Conservation (phyloP, 92 coral and sea anemone species). For the Heliopora coerulea region DNA sequence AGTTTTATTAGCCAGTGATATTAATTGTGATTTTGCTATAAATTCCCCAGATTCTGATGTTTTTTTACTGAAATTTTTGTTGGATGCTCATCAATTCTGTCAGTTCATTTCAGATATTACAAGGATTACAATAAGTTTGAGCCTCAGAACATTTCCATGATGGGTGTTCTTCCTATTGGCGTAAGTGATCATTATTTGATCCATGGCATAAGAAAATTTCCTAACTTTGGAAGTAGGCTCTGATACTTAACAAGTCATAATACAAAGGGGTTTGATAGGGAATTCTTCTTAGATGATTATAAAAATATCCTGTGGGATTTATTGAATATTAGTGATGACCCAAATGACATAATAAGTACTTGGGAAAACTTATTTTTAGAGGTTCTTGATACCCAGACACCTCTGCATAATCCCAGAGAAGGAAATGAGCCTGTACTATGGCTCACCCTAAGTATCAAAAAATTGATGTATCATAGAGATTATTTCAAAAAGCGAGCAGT, state of each 20-base stretch:
- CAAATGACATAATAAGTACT: neutral
- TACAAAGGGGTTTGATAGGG: slow-evolving; percentile 9
- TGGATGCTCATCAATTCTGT: slow-evolving; percentile 16
- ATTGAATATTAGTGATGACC: neutral
- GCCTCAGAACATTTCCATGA: slow-evolving; percentile 33
- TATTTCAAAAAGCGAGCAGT: slow-evolving; percentile 19
- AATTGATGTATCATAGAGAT: slow-evolving; percentile 28
- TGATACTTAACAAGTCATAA: slow-evolving; percentile 28
- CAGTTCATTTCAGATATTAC: slow-evolving; percentile 27
- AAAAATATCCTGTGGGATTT: neutral
- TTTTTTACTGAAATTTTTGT: slow-evolving; percentile 19
- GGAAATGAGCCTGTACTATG: slow-evolving; percentile 21
- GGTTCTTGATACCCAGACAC: neutral
- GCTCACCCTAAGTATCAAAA: slow-evolving; percentile 13
- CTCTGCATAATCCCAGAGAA: neutral
- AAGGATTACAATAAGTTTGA: slow-evolving; percentile 32
- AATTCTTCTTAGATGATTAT: neutral
- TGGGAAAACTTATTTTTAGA: slow-evolving; percentile 9
- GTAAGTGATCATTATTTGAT: slow-evolving; percentile 45
- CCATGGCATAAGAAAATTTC: slow-evolving; percentile 34
- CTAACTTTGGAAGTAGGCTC: neutral
- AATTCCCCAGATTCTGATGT: slow-evolving; percentile 10
- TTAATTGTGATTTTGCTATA: slow-evolving; percentile 32
- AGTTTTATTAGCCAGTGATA: slow-evolving; percentile 36
- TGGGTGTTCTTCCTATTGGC: slow-evolving; percentile 37